phyloP scores from a whole-genome alignment of 2,797 vertebrate species.

The Darevskia mixta region DNA sequence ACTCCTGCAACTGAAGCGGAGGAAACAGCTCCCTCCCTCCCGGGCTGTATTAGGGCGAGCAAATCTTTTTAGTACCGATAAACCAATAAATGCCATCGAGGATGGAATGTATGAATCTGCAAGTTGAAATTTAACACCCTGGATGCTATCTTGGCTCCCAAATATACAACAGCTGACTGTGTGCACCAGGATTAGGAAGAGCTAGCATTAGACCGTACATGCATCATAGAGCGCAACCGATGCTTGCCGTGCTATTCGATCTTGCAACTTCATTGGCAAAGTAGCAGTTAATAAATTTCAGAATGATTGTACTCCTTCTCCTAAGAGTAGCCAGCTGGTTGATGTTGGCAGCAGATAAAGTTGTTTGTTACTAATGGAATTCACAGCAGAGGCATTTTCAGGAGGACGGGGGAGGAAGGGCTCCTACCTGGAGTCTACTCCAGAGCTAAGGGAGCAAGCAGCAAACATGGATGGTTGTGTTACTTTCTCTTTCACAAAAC shows the following conservation, averaged over 20 bases:
- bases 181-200: constrained; percentile 49
- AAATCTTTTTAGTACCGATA: constrained; percentile 64
- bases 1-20: constrained; percentile 40
- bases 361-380: constrained; percentile 26
- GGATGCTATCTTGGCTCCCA: constrained; percentile 63
- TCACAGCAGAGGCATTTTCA: not conserved
- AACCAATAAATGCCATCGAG: constrained; percentile 65
- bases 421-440: not conserved
- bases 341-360: constrained; percentile 53
- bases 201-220: constrained; percentile 62
- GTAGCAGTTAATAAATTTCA: constrained; percentile 73
- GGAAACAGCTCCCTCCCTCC: not conserved
- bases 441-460: not conserved
- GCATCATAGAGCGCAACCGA: constrained; percentile 70
- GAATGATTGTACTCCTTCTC: constrained; percentile 72
- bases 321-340: constrained; percentile 54
- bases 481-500: not conserved
- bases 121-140: constrained; percentile 58
- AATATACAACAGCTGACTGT: constrained; percentile 41
- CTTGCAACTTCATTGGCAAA: constrained; percentile 66
- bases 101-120: constrained; percentile 47
- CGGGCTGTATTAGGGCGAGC: constrained; percentile 18
- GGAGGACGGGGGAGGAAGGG: not conserved
- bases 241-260: constrained; percentile 55
- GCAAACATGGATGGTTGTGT: too few species aligned